Evolutionary conservation across 2,113 vertebrate species (phyloP).

Genomic region (Isurus oxyrinchus): DNA sequence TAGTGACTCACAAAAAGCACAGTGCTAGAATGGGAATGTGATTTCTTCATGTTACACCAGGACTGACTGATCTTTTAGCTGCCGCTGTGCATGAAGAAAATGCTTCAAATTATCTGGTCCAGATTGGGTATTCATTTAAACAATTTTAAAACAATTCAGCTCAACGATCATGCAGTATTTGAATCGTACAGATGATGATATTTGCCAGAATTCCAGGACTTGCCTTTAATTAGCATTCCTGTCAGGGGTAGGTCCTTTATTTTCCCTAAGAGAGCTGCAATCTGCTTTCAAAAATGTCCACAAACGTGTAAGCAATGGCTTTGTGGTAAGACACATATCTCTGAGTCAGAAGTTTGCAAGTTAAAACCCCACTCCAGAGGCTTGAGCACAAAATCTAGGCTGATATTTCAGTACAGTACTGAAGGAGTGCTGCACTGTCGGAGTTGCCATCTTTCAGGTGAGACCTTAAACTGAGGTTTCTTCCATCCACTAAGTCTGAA

Average conservation of each 20-base stretch:
- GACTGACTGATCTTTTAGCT: no score
- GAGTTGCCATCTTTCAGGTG: not conserved
- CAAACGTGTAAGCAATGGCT: not conserved
- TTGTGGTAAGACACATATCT: no score
- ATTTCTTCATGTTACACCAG: not conserved
- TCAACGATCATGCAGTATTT: not conserved
- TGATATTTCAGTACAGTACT: no score
- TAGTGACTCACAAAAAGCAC: not conserved
- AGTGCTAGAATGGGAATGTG: not conserved
- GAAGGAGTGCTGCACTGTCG: not conserved
- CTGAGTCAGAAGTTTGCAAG: not conserved
- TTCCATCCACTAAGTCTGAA: not conserved
- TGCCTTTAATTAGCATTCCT: not conserved
- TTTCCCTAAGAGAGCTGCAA: not conserved
- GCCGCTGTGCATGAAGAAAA: not conserved
- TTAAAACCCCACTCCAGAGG: not conserved
- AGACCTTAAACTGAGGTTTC: not conserved
- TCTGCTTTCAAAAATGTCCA: not conserved
- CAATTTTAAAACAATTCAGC: not conserved
- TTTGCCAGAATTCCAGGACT: not conserved
- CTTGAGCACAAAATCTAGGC: no score
- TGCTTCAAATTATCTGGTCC: not conserved
- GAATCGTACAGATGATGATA: not conserved
- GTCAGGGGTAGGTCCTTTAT: not conserved
- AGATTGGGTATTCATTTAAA: not conserved